Conservation (phyloP, 35 echinoderm and acorn worm genomes). For the Ptychodera flava region DNA sequence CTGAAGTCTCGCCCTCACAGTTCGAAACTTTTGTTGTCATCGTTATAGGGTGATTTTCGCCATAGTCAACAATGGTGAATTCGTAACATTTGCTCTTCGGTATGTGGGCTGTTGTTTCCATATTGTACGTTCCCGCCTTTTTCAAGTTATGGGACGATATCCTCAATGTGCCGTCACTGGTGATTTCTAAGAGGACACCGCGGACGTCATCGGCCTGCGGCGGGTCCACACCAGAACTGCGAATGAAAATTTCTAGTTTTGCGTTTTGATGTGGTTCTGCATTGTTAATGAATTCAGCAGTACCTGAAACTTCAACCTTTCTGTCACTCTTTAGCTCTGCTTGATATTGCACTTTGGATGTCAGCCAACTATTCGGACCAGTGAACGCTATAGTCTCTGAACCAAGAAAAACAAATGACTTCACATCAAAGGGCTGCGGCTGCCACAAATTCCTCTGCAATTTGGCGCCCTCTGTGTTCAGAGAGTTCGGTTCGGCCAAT, state of each 20-base stretch:
- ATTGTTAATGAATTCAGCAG: conserved; percentile 50
- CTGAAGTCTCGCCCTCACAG: neutral
- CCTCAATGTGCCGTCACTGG: conserved; percentile 37
- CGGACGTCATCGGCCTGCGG: conserved; percentile 51
- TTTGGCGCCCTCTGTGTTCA: conserved; percentile 1
- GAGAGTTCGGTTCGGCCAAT: conserved; percentile 6
- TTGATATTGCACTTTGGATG: conserved; percentile 76
- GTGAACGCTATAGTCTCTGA: conserved; percentile 57
- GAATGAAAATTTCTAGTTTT: conserved; percentile 51
- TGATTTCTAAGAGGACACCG: conserved; percentile 49
- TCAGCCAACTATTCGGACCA: conserved; percentile 66
- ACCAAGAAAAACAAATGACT: conserved; percentile 70
- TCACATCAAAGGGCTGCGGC: conserved; percentile 54
- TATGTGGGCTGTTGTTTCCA: conserved; percentile 48
- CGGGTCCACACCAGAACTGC: conserved; percentile 73
- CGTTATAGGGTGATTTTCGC: conserved; percentile 49
- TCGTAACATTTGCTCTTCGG: conserved; percentile 64
- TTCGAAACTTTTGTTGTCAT: neutral
- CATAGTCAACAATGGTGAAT: conserved; percentile 69
- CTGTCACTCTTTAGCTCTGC: conserved; percentile 34
- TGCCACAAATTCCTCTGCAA: conserved; percentile 79
- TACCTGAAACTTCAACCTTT: conserved; percentile 51
- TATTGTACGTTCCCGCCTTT: conserved; percentile 32
- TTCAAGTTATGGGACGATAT: conserved; percentile 54
- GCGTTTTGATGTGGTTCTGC: conserved; percentile 13